Evolutionary conservation across 2,888 invertebrate species (phyloP).

Genomic region (Trissolcus japonicus): DNA sequence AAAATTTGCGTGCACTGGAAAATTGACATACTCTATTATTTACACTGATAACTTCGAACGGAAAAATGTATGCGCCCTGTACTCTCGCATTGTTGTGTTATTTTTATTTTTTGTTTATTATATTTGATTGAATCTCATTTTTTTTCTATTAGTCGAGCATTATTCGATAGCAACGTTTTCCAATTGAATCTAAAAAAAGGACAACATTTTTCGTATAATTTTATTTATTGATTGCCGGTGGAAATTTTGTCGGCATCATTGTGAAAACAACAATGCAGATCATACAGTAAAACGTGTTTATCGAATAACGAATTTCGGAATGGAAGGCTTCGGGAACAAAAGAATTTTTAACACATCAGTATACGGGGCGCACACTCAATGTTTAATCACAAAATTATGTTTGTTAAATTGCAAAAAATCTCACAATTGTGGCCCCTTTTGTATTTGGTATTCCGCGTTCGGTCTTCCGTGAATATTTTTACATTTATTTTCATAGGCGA

Average conservation of each 20-base stretch:
- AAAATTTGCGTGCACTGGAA: slow-evolving; percentile 14
- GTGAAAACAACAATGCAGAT: slow-evolving; percentile 23
- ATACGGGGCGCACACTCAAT: slow-evolving; percentile 4
- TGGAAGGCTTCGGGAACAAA: slow-evolving; percentile 16
- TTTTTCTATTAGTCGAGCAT: background rate
- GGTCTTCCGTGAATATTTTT: background rate
- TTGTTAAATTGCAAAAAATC: slow-evolving; percentile 12
- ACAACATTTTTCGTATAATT: background rate
- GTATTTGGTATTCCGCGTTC: background rate
- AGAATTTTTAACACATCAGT: slow-evolving; percentile 28
- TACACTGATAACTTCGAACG: slow-evolving; percentile 13
- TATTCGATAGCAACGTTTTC: background rate
- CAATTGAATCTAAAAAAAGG: background rate
- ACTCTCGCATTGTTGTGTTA: background rate
- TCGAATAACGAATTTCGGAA: slow-evolving; percentile 11
- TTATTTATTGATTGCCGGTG: slow-evolving; percentile 2
- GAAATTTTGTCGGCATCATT: slow-evolving; percentile 2
- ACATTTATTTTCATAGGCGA: slow-evolving; percentile 4
- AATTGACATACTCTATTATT: slow-evolving; percentile 32
- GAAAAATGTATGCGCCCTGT: background rate
- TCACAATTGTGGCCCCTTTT: slow-evolving; percentile 1
- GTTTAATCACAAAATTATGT: slow-evolving; percentile 25
- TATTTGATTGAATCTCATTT: background rate
- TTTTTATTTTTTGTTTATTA: slow-evolving; percentile 4
- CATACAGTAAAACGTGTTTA: slow-evolving; percentile 13